These are phyloP conservation scores for Drosophila repleta DNA, from an alignment of 1,140 invertebrate genomes.

Conservation along the genomic window DNA sequence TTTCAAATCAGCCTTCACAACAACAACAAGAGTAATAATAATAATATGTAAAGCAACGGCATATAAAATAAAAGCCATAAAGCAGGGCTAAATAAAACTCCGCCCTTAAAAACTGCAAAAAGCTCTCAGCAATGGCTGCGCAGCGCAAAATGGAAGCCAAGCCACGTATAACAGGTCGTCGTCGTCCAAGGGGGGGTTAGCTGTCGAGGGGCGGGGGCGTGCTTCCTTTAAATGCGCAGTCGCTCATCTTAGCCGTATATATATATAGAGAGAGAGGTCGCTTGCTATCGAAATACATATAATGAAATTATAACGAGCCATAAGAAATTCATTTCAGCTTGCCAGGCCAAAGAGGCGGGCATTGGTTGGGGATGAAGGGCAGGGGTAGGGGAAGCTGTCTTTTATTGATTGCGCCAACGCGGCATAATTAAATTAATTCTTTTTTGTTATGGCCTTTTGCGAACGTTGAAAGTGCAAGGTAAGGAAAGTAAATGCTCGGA, in stretches of 20 bases:
- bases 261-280: constrained; percentile 49
- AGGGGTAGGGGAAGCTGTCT: constrained; percentile 15
- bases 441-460: background rate
- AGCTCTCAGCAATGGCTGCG: constrained; percentile 73
- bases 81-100: constrained; percentile 53
- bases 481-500: background rate
- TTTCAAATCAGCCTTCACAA: constrained; percentile 73
- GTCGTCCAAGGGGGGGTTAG: background rate
- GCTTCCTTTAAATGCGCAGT: constrained; percentile 78
- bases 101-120: constrained; percentile 59
- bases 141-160: constrained; percentile 67
- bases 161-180: constrained; percentile 7
- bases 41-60: constrained; percentile 17
- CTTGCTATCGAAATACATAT: constrained; percentile 50
- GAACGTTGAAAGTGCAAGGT: constrained; percentile 16
- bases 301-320: constrained; percentile 82
- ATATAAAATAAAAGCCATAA: constrained; percentile 37
- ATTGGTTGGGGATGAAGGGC: background rate
- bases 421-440: constrained; percentile 73
- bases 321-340: constrained; percentile 77
- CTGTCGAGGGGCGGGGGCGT: constrained; percentile 14
- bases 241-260: constrained; percentile 54
- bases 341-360: background rate
- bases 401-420: constrained; percentile 53
- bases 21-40: constrained; percentile 40